Base-by-base conservation (phyloP, 2,888 invertebrate species). In the Thyatira batis region DNA sequence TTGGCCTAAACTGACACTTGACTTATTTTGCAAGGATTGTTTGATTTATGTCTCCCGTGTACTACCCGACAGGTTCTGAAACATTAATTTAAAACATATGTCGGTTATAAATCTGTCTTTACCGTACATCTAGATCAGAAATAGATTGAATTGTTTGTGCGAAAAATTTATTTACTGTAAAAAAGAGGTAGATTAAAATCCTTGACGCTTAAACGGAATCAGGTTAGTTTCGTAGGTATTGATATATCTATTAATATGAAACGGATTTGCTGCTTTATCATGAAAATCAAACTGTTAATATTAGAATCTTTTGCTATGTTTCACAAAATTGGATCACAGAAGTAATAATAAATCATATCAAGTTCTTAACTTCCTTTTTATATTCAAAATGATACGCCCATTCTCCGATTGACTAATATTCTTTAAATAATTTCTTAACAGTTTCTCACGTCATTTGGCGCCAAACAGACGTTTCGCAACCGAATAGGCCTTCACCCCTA, bases 1-100 rank as follows among this genome's bases (percentile, higher is more conserved):
- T 21, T 57, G 60, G 54, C 63, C 63, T 56, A 49, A 61, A 50
- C 51, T 50, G 57, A 51, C 58, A 54, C 49, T 20, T 61, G 48
- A 52, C 53, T 56, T 51, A 56, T 44, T 56, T 53, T 20, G 20
- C 49, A 13, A 45, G 20, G 20, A 39, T 17, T 39, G 17, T 39
- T 0, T 17, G 8, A 17, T 13, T 39, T 17, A 39, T 11, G 13
- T 0, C 1, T 3, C 39, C 13, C n/a, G 5, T 13, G 3, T 13
- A 33, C 1, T 1, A 9, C 5, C 13, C 13, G 13, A 2, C 30
- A 5, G 30, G 30, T 30, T 30, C 30, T 30, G n/a, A 30, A 30
- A 30, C 30, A 30, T 13, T 33, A 0, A 5, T 33, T 13, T n/a
- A 4, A 13, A 33, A n/a, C n/a, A 33, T 5, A 13, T 33, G n/a